phyloP scores from a whole-genome alignment of 2,113 vertebrate species.

The Bufo bufo region DNA sequence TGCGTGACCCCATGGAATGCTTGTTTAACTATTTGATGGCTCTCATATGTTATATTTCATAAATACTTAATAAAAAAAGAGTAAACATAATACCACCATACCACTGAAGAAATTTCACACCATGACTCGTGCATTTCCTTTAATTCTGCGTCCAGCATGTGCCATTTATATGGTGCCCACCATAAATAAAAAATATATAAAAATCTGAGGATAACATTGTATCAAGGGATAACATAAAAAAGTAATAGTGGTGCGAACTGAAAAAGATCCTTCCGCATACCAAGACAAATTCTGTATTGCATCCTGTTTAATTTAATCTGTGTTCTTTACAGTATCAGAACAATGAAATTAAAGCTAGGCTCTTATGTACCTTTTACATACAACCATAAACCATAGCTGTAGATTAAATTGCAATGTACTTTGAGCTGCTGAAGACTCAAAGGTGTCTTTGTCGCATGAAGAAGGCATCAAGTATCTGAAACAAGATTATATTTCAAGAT shows the following conservation, averaged over 20 bases:
- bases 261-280: not conserved
- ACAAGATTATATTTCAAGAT: conserved; percentile 53
- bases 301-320: conserved; percentile 1
- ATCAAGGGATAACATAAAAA: not conserved
- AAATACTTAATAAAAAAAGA: too few species aligned
- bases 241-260: not conserved
- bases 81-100: too few species aligned
- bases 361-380: conserved; percentile 9
- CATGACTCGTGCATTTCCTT: too few species aligned
- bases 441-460: conserved; percentile 39
- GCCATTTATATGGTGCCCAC: too few species aligned
- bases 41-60: too few species aligned
- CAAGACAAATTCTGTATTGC: not conserved
- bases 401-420: conserved; percentile 34
- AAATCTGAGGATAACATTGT: not conserved
- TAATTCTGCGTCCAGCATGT: too few species aligned
- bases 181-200: not conserved
- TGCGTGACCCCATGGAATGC: too few species aligned
- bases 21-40: too few species aligned
- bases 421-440: conserved; percentile 30
- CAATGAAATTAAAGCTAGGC: conserved; percentile 11
- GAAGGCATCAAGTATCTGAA: conserved; percentile 41
- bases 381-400: conserved; percentile 23
- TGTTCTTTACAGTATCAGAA: not conserved
- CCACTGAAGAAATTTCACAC: too few species aligned